Evolutionary conservation across 2,113 vertebrate species (phyloP), one percentile per base, ranked within the genome.

Genomic region (Isurus oxyrinchus): DNA sequence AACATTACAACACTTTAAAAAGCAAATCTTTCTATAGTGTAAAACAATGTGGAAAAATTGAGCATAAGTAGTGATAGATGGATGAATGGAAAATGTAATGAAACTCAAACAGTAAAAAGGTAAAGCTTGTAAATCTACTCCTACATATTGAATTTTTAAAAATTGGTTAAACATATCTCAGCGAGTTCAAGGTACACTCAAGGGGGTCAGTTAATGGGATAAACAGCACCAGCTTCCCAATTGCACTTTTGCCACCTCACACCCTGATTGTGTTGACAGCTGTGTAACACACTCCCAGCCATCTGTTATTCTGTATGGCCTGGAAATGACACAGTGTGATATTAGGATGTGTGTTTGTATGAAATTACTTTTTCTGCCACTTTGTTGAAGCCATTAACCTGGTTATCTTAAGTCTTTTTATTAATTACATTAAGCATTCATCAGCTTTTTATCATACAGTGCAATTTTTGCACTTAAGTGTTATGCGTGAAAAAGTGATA

Each of bases 291-390:
- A 63, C 90, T 94, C 59, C 35, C 59, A 94, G 90, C 90, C 90
- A 94, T 94, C 90, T 94, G 90, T 94, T 94, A 94, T n/a, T 94
- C 90, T 94, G 59, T 94, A 94, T 94, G 90, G 90, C 90, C 90
- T 94, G 90, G 35, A 94, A 94, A 94, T 94, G 90, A 94, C 90
- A 93, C 88, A 94, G 90, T 94, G 90, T 66, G 90, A 94, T 66
- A 94, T 94, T 94, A 94, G 59, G 57, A 40, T 94, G 90, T 90
- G 87, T n/a, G 90, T 94, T 94, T 63, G 59, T 63, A 94, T 40
- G 90, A 57, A 94, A 40, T 94, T 61, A 94, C 90, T 63, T 63
- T 94, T 59, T 63, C 57, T 94, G 90, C 90, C 40, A 94, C n/a
- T 94, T 66, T 94, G 90, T 63, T 21, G 19, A n/a, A 40, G 90